Conservation (phyloP, 2,888 invertebrate genomes). For the Thera obeliscata region DNA sequence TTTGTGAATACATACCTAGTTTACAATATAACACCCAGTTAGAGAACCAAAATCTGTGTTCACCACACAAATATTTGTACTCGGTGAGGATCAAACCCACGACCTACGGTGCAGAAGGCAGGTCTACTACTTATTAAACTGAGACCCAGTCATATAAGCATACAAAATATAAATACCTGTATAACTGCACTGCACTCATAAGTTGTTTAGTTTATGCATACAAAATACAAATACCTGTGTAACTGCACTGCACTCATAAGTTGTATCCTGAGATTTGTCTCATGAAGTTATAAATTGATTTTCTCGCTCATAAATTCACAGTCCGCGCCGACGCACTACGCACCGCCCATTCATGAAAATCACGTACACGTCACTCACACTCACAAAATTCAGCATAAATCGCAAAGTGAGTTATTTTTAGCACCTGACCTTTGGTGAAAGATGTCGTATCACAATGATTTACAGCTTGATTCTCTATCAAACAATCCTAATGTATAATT, state of each 20-base stretch:
- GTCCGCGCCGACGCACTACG: constrained; percentile 22
- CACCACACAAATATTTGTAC: no score
- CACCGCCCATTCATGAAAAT: constrained; percentile 33
- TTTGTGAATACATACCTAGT: no score
- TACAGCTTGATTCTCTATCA: constrained; percentile 29
- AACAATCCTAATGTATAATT: constrained; percentile 14
- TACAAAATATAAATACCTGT: no score
- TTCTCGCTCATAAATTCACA: constrained; percentile 19
- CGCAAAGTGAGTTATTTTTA: constrained; percentile 57
- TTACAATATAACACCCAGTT: no score
- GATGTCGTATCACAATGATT: constrained; percentile 38
- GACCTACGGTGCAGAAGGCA: no score
- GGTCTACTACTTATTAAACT: no score
- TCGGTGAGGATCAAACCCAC: no score
- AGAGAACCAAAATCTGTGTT: no score
- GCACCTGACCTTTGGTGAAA: constrained; percentile 53
- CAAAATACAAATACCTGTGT: no score
- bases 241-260: not conserved
- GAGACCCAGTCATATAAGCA: no score
- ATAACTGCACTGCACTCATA: no score
- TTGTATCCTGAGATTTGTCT: constrained; percentile 18
- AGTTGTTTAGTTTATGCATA: no score
- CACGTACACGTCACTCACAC: constrained; percentile 57
- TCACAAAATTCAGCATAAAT: constrained; percentile 47
- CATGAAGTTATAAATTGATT: constrained; percentile 14